Percentiles rank a stretch among this genome's conserved stretches.
These are phyloP conservation scores for Apamea anceps DNA, from an alignment of 2,888 invertebrate genomes.

Conservation along the genomic window DNA sequence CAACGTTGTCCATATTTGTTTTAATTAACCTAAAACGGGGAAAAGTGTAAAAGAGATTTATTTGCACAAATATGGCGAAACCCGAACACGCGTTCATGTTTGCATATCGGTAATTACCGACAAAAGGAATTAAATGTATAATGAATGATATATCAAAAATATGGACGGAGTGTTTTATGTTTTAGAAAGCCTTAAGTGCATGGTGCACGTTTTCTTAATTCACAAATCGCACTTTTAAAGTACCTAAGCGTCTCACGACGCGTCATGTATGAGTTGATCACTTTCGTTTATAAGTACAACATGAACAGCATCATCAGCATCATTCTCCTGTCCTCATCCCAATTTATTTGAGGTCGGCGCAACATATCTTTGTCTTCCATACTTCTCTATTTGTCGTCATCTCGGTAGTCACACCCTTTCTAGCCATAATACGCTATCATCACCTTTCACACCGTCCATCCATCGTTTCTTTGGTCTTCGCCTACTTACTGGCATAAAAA, in stretches of 20 bases:
- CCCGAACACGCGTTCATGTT: not conserved
- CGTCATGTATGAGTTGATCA: too few relatives aligned
- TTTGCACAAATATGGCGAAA: constrained; percentile 6
- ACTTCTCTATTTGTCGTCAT: too few relatives aligned
- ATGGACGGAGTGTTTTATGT: not conserved
- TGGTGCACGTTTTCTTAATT: not conserved
- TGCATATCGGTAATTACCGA: not conserved
- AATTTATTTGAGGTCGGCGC: too few relatives aligned
- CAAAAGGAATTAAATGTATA: not conserved
- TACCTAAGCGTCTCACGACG: not conserved
- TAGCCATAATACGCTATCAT: too few relatives aligned
- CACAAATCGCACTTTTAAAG: not conserved
- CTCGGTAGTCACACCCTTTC: too few relatives aligned
- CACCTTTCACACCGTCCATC: not conserved
- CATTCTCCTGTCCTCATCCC: too few relatives aligned
- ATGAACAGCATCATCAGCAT: not conserved
- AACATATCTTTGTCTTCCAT: too few relatives aligned
- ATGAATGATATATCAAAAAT: not conserved
- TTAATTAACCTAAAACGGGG: constrained; percentile 26
- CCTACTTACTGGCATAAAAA: not conserved
- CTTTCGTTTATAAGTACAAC: not conserved
- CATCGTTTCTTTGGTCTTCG: not conserved
- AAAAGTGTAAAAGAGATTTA: constrained; percentile 12
- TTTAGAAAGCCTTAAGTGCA: not conserved
- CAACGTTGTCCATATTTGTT: constrained; percentile 28